Evolutionary conservation across 2,113 vertebrate genomes (phyloP).

Genomic region (Centropus unirufus): DNA sequence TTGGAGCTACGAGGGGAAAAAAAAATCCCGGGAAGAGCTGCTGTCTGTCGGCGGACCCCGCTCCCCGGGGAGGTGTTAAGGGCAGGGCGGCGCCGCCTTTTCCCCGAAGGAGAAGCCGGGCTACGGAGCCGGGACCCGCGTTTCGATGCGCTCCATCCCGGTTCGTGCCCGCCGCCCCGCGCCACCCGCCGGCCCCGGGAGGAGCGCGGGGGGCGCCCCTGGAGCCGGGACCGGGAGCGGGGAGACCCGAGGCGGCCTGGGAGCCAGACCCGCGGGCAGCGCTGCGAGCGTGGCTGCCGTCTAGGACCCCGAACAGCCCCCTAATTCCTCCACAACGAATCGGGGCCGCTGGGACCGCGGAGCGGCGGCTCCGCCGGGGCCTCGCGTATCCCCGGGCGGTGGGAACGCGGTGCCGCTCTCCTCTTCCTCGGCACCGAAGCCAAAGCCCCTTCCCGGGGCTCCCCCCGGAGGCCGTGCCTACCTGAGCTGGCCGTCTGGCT

Average conservation of each 20-base stretch:
- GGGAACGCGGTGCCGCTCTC: background rate
- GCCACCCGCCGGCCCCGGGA: background rate
- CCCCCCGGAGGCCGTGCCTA: constrained; percentile 67
- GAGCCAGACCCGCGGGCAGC: background rate
- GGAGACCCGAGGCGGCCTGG: background rate
- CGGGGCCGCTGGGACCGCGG: background rate
- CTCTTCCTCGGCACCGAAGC: background rate
- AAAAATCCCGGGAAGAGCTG: background rate
- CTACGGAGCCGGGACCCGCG: background rate
- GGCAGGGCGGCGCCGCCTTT: background rate
- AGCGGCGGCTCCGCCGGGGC: background rate
- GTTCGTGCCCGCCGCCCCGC: background rate
- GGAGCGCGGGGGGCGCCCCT: background rate
- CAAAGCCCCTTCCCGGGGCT: background rate
- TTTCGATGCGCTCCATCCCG: background rate
- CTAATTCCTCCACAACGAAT: background rate
- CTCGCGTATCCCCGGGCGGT: background rate
- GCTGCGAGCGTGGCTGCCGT: background rate
- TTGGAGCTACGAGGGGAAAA: background rate
- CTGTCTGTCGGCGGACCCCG: background rate
- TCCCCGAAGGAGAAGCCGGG: background rate
- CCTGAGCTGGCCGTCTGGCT: constrained; percentile 94
- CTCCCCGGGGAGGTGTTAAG: background rate
- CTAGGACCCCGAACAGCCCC: background rate
- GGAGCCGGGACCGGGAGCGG: background rate